These are phyloP conservation scores for Microctonus hyperodae DNA, from an alignment of 2,888 invertebrate genomes.

Conservation along the genomic window DNA sequence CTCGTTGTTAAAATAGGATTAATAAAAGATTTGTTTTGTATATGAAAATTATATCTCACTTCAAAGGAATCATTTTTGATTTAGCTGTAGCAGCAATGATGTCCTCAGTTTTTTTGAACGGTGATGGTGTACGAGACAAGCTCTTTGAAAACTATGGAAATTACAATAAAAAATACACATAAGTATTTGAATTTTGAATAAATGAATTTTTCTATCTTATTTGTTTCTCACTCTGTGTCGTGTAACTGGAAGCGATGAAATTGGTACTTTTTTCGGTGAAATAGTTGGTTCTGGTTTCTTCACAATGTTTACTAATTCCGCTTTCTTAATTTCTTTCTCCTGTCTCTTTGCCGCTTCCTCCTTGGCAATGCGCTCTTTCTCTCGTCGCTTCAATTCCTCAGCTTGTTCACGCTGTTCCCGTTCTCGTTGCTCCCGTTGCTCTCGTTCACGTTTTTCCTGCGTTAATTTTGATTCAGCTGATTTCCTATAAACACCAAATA, in stretches of 20 bases:
- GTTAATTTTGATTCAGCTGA: constrained; percentile 50
- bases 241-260: constrained; percentile 49
- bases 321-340: constrained; percentile 46
- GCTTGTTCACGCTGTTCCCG: constrained; percentile 40
- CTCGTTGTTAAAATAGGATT: not conserved
- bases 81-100: constrained; percentile 52
- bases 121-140: constrained; percentile 85
- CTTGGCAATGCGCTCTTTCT: constrained; percentile 51
- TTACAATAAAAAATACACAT: not conserved
- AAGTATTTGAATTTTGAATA: not conserved
- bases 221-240: constrained; percentile 54
- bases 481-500: constrained; percentile 44
- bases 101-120: constrained; percentile 73
- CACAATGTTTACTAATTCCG: constrained; percentile 31
- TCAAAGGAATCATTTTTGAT: constrained; percentile 34
- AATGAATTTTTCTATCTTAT: constrained; percentile 6
- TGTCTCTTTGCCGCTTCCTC: constrained; percentile 53
- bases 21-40: no score
- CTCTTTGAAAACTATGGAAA: constrained; percentile 74
- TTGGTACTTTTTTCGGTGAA: constrained; percentile 58
- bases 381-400: constrained; percentile 39
- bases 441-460: constrained; percentile 51
- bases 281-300: constrained; percentile 50
- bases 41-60: constrained; percentile 28
- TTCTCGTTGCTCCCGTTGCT: constrained; percentile 43